Evolutionary conservation across 2,797 vertebrate species (phyloP).

Genomic region (Brotula barbata): DNA sequence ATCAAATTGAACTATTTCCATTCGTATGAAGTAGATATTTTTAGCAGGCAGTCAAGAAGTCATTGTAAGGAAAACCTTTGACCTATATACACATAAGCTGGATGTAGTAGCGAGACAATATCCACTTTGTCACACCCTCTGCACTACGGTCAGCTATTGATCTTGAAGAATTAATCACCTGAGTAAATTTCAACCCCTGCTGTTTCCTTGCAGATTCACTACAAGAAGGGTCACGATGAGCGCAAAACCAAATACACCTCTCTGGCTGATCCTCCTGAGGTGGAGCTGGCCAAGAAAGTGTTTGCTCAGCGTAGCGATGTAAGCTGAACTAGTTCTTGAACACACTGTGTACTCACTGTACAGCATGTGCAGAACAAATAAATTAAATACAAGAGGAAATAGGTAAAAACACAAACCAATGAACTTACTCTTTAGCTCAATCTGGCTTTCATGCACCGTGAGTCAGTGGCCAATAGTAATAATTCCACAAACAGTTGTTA

Average conservation of each 20-base stretch:
- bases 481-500: no score
- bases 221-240: slow-evolving; percentile 91
- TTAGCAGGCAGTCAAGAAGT: no score
- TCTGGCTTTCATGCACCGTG: background rate
- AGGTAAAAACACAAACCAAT: background rate
- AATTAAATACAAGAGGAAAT: background rate
- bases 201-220: slow-evolving; percentile 81
- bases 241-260: slow-evolving; percentile 88
- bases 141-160: slow-evolving; percentile 18
- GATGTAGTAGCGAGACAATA: background rate
- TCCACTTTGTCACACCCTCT: background rate
- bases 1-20: slow-evolving; percentile 24
- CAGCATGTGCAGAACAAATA: background rate
- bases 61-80: background rate
- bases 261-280: slow-evolving; percentile 88
- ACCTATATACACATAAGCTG: slow-evolving; percentile 6
- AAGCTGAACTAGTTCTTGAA: slow-evolving; percentile 60
- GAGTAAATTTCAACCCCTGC: slow-evolving; percentile 10
- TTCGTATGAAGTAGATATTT: slow-evolving; percentile 1
- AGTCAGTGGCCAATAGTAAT: no score
- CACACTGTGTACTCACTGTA: background rate
- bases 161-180: slow-evolving; percentile 16
- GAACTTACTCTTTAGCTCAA: background rate
- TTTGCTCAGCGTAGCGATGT: slow-evolving; percentile 90
- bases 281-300: slow-evolving; percentile 90